These are phyloP conservation scores for Bellardia bayeri DNA, from an alignment of 2,888 invertebrate genomes.

Conservation along the genomic window DNA sequence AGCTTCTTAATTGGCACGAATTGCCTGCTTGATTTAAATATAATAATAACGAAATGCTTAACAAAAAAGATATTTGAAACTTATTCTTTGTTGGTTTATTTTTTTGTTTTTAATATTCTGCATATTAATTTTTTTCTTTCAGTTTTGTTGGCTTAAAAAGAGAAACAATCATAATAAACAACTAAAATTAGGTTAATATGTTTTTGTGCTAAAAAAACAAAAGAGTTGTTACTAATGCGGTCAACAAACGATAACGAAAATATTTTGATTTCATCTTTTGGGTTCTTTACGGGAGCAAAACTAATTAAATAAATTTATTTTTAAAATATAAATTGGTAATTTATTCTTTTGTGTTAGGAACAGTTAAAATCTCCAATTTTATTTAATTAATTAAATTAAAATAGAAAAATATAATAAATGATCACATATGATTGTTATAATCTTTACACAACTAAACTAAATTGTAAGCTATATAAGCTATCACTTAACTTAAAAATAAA, in stretches of 20 bases:
- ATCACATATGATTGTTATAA: too few species aligned
- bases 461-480: too few species aligned
- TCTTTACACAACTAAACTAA: too few species aligned
- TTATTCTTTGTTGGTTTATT: not conserved
- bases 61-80: not conserved
- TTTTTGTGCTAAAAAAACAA: slow-evolving; percentile 43
- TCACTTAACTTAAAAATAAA: too few species aligned
- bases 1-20: slow-evolving; percentile 22
- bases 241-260: slow-evolving; percentile 50
- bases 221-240: slow-evolving; percentile 39
- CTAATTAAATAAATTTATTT: slow-evolving; percentile 15
- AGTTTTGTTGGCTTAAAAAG: not conserved
- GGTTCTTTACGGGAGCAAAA: slow-evolving; percentile 5
- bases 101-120: not conserved
- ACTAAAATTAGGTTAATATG: slow-evolving; percentile 64
- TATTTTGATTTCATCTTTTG: slow-evolving; percentile 3
- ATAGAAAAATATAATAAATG: too few species aligned
- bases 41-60: not conserved
- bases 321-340: not conserved
- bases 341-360: not conserved
- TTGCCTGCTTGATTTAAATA: slow-evolving; percentile 1
- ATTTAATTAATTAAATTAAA: not conserved
- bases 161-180: slow-evolving; percentile 36
- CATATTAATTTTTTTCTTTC: not conserved
- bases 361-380: not conserved